Evolutionary conservation across 2,797 vertebrate species (phyloP).

Genomic region (Picus viridis): DNA sequence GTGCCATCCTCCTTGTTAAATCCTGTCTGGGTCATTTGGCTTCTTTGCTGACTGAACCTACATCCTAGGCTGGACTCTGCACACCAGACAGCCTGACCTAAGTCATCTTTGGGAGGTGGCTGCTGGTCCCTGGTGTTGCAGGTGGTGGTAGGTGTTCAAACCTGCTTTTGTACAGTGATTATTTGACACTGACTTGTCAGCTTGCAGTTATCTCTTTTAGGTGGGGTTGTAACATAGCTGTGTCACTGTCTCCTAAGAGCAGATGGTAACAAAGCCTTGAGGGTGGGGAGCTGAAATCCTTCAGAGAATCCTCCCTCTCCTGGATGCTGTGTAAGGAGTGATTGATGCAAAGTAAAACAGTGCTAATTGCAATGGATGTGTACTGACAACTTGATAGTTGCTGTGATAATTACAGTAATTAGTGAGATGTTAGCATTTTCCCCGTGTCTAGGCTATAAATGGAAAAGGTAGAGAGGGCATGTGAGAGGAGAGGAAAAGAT

Average conservation of each 20-base stretch:
- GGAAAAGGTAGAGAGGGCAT: slow-evolving; percentile 5
- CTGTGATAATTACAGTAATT: slow-evolving; percentile 69
- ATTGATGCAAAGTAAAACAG: slow-evolving; percentile 69
- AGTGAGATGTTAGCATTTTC: slow-evolving; percentile 27
- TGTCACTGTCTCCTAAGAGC: slow-evolving; percentile 4
- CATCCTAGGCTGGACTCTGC: not conserved
- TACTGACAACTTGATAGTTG: slow-evolving; percentile 73
- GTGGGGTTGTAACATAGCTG: not conserved
- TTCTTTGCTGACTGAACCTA: not conserved
- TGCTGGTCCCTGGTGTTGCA: not conserved
- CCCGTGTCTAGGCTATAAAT: slow-evolving; percentile 36
- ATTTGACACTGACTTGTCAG: not conserved
- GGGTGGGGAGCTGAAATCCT: slow-evolving; percentile 13
- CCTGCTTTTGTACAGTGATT: not conserved
- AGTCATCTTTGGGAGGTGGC: not conserved
- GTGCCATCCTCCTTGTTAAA: not conserved
- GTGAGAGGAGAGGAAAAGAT: not conserved
- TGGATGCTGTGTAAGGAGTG: slow-evolving; percentile 35
- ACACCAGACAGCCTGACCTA: not conserved
- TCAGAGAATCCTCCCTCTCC: slow-evolving; percentile 23
- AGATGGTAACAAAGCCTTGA: slow-evolving; percentile 26
- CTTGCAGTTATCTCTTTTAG: not conserved
- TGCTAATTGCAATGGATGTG: slow-evolving; percentile 69
- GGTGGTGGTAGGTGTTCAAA: not conserved
- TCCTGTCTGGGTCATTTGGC: not conserved